These are phyloP conservation scores for Lycopodina hypogea DNA, from an alignment of 37 sponge, comb jelly and placozoan species.

Conservation along the genomic window DNA sequence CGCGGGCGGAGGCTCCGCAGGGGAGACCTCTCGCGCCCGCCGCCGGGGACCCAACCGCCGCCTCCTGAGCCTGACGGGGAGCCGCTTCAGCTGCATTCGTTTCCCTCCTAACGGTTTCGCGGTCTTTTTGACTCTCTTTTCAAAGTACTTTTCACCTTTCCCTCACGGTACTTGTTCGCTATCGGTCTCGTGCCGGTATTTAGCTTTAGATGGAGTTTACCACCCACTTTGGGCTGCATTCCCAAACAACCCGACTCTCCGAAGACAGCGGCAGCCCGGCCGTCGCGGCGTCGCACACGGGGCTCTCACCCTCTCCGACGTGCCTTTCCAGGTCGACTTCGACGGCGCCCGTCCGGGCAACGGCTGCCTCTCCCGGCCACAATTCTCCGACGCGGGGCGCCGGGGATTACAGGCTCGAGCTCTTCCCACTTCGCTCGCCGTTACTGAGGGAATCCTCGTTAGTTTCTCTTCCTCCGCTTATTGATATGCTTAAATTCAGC, in stretches of 20 bases:
- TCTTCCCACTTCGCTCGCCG: constrained; percentile 88
- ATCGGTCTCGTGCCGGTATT: constrained; percentile 64
- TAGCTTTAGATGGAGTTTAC: constrained; percentile 78
- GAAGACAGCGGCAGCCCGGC: constrained; percentile 27
- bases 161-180: constrained; percentile 73
- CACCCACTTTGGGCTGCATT: constrained; percentile 84
- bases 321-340: constrained; percentile 72
- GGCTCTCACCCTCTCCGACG: constrained; percentile 79
- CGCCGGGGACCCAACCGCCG: neutral
- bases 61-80: no score
- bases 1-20: no score
- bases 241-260: constrained; percentile 86
- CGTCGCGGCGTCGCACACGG: constrained; percentile 38
- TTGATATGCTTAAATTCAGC: constrained; percentile 91
- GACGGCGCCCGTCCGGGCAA: constrained; percentile 13
- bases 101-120: constrained; percentile 80
- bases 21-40: neutral
- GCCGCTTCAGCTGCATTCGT: constrained; percentile 51
- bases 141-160: constrained; percentile 84
- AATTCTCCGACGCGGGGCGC: constrained; percentile 43
- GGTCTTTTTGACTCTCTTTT: constrained; percentile 79
- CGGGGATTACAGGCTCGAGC: constrained; percentile 82
- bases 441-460: constrained; percentile 89
- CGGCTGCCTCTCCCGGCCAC: constrained; percentile 55
- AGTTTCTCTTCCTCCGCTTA: constrained; percentile 92